Percentiles rank a stretch among this genome's conserved stretches.
Evolutionary conservation across 2,113 vertebrate species (phyloP).

Genomic region (Blennius ocellaris): DNA sequence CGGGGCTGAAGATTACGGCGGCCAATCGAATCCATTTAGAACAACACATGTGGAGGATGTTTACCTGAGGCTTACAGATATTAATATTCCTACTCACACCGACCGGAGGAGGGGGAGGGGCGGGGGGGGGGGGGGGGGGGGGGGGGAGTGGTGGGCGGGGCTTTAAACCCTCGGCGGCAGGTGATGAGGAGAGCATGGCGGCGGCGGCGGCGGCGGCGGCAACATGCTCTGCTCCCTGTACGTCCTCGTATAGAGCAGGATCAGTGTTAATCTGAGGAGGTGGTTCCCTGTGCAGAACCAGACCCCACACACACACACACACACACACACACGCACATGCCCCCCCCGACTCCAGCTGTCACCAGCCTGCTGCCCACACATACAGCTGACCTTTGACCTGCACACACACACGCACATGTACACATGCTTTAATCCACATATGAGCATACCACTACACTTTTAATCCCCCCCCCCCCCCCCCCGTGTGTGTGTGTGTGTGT

Average conservation of each 20-base stretch:
- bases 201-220: neutral
- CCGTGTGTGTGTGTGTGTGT: conserved; percentile 2
- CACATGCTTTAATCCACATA: conserved; percentile 68
- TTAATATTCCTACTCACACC: conserved; percentile 53
- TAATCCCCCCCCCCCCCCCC: conserved; percentile 58
- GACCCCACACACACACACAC: conserved; percentile 7
- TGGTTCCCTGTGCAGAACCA: conserved; percentile 46
- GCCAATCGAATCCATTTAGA: conserved; percentile 64
- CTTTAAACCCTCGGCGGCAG: neutral
- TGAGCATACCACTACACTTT: conserved; percentile 74
- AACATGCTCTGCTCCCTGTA: neutral
- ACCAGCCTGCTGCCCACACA: conserved; percentile 57
- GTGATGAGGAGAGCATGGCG: neutral
- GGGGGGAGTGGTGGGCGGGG: too few relatives aligned
- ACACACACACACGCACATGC: neutral
- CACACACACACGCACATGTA: conserved; percentile 33
- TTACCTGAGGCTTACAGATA: conserved; percentile 53
- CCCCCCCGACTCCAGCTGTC: conserved; percentile 74
- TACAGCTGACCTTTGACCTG: conserved; percentile 52
- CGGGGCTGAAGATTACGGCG: conserved; percentile 57
- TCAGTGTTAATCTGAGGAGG: conserved; percentile 74
- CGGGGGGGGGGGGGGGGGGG: too few relatives aligned
- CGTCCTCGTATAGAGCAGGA: conserved; percentile 63
- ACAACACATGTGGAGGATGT: conserved; percentile 25
- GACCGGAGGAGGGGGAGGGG: too few relatives aligned